phyloP scores from a whole-genome alignment of 2,797 vertebrate species.

The Pipistrellus pygmaeus region DNA sequence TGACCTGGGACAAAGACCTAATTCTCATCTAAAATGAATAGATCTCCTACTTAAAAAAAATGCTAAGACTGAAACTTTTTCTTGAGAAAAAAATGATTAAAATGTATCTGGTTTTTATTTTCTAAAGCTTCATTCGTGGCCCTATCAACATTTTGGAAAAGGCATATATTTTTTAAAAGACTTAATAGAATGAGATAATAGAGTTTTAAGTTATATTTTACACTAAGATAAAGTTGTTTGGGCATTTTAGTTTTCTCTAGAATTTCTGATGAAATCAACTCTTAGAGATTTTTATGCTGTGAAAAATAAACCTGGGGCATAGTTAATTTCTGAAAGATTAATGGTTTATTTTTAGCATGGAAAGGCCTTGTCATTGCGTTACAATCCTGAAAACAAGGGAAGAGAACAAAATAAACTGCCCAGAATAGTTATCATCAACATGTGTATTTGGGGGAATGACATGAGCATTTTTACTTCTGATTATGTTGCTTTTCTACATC shows the following conservation, averaged over 20 bases:
- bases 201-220: background rate
- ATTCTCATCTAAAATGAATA: background rate
- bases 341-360: slow-evolving; percentile 65
- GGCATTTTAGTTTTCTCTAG: slow-evolving; percentile 16
- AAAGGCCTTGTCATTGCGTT: slow-evolving; percentile 65
- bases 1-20: background rate
- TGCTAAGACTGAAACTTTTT: background rate
- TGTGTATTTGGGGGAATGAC: slow-evolving; percentile 68
- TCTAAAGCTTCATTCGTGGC: background rate
- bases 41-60: background rate
- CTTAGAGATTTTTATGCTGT: background rate
- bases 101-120: background rate
- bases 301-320: slow-evolving; percentile 2
- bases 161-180: background rate
- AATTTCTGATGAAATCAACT: slow-evolving; percentile 43
- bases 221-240: background rate
- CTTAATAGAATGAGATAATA: background rate
- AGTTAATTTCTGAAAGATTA: slow-evolving; percentile 71
- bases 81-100: background rate
- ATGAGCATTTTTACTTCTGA: slow-evolving; percentile 71
- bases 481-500: slow-evolving; percentile 65
- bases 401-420: slow-evolving; percentile 63
- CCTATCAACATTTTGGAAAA: background rate
- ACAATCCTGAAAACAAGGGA: slow-evolving; percentile 65
- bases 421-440: slow-evolving; percentile 63